A percentile compares a stretch with the other conserved stretches of the same genome.
These are phyloP conservation scores for Germaria angustata DNA, from an alignment of 2,888 invertebrate genomes.

Conservation along the genomic window DNA sequence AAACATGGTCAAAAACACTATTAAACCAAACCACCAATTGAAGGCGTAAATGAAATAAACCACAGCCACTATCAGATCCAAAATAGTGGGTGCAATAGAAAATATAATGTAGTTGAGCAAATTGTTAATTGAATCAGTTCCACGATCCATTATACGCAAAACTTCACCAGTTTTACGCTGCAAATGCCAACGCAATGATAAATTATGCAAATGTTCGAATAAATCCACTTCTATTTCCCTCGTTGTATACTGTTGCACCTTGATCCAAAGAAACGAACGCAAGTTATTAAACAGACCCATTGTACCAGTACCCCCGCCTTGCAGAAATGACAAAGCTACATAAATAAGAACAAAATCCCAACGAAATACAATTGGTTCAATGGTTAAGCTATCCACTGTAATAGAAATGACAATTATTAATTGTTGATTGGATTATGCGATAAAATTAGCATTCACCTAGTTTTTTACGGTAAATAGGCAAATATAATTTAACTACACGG, in stretches of 20 bases:
- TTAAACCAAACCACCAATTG: slow-evolving; percentile 96
- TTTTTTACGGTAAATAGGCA: slow-evolving; percentile 94
- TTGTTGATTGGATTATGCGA: not conserved
- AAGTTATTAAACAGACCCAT: slow-evolving; percentile 96
- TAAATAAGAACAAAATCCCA: slow-evolving; percentile 95
- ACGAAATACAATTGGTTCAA: slow-evolving; percentile 83
- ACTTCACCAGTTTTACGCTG: slow-evolving; percentile 98
- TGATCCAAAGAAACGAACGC: slow-evolving; percentile 95
- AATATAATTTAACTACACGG: slow-evolving; percentile 92
- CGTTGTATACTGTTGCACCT: slow-evolving; percentile 96
- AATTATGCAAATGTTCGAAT: slow-evolving; percentile 91
- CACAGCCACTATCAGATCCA: slow-evolving; percentile 95
- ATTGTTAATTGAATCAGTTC: slow-evolving; percentile 97
- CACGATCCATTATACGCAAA: slow-evolving; percentile 96
- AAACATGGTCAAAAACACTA: slow-evolving; percentile 95
- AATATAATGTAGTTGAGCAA: slow-evolving; percentile 95
- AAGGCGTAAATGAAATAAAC: slow-evolving; percentile 92
- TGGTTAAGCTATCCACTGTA: slow-evolving; percentile 90
- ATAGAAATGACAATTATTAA: slow-evolving; percentile 66
- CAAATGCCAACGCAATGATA: slow-evolving; percentile 97
- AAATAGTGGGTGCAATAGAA: slow-evolving; percentile 94
- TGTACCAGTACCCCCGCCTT: slow-evolving; percentile 95
- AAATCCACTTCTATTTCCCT: slow-evolving; percentile 93
- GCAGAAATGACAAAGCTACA: slow-evolving; percentile 93
- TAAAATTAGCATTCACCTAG: slow-evolving; percentile 85